Evolutionary conservation across 2,888 invertebrate species (phyloP), one percentile per base, ranked within the genome.

Genomic region (Pollenia amentaria): DNA sequence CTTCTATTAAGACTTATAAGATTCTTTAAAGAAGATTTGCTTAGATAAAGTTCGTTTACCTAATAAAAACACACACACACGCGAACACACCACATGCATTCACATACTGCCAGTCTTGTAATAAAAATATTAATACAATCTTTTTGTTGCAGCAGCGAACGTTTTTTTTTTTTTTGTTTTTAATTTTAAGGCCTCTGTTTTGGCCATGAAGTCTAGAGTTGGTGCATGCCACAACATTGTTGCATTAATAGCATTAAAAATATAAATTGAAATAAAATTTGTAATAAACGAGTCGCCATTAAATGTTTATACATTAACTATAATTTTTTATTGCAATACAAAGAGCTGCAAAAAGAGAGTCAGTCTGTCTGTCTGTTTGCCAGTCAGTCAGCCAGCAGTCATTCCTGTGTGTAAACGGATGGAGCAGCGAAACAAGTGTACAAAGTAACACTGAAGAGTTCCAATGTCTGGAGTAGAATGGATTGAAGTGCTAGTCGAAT

Each of bases 221-320:
- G 73, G 40, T 62, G 75, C 75, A 84, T 76, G 67, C 55, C 55
- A 69, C 87, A 84, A 87, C 87, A 85, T 42, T 86, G 87, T 87
- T 87, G 87, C 87, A 69, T 85, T 87, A 86, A 85, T 87, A 84
- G 85, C 85, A 79, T 88, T 87, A 86, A 85, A 85, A 87, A 88
- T 87, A 89, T 81, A 89, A 86, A 88, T 92, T 91, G 91, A 91
- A 92, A 92, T 92, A 92, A 92, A 93, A 92, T 90, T 91, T 93
- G 92, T 92, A 93, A 93, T 93, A 93, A 92, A 92, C 92, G 92
- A 92, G 92, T 92, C 90, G 90, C 92, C 93, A 92, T 92, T 92
- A 92, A 92, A 91, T 92, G 84, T 87, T 92, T 92, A 92, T 93
- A 92, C 93, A 92, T 92, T 92, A 93, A 92, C 91, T 92, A 92